Evolutionary conservation across 2,797 vertebrate species (phyloP).

Genomic region (Malurus splendens): DNA sequence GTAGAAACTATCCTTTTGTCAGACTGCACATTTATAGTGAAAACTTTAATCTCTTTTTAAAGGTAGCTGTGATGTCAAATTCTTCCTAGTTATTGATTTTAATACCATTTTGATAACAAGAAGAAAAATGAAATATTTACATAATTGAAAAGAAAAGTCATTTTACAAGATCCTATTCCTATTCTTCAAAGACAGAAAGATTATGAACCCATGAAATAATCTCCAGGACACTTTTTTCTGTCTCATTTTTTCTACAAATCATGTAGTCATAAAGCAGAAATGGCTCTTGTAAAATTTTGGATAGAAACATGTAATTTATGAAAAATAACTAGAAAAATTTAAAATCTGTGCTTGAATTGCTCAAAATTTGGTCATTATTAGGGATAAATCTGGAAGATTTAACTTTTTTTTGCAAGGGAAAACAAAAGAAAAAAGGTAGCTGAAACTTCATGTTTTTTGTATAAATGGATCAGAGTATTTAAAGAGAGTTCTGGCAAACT

Average conservation of each 20-base stretch:
- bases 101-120: neutral
- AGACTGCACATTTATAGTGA: neutral
- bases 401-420: neutral
- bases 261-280: neutral
- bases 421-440: neutral
- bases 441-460: neutral
- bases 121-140: neutral
- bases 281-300: neutral
- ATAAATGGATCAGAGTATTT: neutral
- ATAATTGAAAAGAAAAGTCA: neutral
- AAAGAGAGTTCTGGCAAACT: neutral
- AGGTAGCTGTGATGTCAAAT: neutral
- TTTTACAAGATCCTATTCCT: neutral
- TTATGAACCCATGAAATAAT: rapidly evolving
- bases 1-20: neutral
- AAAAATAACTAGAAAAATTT: neutral
- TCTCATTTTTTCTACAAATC: neutral
- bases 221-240: neutral
- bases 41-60: neutral
- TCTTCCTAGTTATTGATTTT: neutral
- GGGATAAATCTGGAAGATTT: neutral
- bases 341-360: neutral
- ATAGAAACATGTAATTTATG: neutral
- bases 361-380: neutral
- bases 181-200: neutral